Conservation (phyloP, 2,113 vertebrate species). For the Mionectes macconnelli region DNA sequence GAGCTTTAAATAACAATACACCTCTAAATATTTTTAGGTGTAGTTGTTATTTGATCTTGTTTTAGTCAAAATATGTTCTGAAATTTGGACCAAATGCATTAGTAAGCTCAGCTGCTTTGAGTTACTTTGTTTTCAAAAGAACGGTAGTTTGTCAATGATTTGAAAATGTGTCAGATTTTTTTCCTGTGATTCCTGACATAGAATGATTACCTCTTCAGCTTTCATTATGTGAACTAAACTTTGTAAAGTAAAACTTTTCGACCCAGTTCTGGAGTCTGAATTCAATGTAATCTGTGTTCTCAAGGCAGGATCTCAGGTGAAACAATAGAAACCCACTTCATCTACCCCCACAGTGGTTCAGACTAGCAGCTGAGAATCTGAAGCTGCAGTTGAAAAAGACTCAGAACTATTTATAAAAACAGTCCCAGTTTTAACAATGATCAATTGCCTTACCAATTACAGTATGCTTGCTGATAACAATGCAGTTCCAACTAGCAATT, state of each 20-base stretch:
- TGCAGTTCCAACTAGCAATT: background rate
- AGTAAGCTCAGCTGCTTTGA: background rate
- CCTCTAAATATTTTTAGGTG: background rate
- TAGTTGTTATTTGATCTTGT: background rate
- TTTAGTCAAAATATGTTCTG: background rate
- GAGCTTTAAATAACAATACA: background rate
- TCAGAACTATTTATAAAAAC: background rate
- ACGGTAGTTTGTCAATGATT: background rate
- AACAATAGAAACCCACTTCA: background rate
- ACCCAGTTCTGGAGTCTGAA: background rate
- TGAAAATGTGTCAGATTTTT: background rate
- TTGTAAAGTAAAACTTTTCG: background rate
- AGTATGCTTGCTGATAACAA: background rate
- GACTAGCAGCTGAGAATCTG: background rate
- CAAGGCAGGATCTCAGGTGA: background rate
- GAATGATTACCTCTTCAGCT: background rate
- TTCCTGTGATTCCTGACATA: background rate
- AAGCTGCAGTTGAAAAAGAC: background rate
- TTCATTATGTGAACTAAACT: background rate
- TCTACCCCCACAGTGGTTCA: background rate
- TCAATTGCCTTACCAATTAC: background rate
- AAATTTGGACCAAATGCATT: background rate
- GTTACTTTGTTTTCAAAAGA: background rate
- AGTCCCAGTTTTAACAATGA: background rate
- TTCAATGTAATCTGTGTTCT: background rate